Conservation (phyloP, 2,113 vertebrate species). For the Zosterops lateralis region DNA sequence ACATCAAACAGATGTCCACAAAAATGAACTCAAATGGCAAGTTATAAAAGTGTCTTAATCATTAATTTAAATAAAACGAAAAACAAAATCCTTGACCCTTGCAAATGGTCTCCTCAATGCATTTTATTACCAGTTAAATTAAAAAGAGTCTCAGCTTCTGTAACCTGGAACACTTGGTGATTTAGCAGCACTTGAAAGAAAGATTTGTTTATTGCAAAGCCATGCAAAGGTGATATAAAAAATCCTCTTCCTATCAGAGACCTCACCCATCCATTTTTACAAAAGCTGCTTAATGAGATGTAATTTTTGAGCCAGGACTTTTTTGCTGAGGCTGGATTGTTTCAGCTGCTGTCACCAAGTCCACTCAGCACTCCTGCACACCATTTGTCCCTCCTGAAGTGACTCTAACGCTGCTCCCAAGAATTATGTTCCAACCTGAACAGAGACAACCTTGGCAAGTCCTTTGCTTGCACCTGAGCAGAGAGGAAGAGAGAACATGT, state of each 20-base stretch:
- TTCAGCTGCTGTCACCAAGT: constrained; percentile 13
- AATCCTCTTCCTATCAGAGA: background rate
- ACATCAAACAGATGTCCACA: background rate
- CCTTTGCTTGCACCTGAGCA: background rate
- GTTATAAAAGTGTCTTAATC: background rate
- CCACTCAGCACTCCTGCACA: constrained; percentile 9
- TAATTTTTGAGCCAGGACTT: background rate
- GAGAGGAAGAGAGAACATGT: background rate
- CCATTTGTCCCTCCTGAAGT: background rate
- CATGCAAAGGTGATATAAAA: background rate
- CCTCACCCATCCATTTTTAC: background rate
- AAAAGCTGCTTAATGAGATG: constrained; percentile 22
- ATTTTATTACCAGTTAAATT: background rate
- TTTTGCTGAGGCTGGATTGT: constrained; percentile 13
- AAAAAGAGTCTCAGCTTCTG: background rate
- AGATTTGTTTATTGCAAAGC: constrained; percentile 13
- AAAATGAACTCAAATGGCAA: background rate
- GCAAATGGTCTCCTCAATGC: background rate
- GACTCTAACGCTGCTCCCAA: background rate
- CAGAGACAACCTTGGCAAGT: constrained; percentile 20
- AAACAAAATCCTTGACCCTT: background rate
- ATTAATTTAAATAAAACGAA: background rate
- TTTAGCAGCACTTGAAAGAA: background rate
- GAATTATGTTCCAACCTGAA: background rate
- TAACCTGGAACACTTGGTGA: background rate